phyloP scores from a whole-genome alignment of 2,888 invertebrate species.

The Hyposoter didymator region DNA sequence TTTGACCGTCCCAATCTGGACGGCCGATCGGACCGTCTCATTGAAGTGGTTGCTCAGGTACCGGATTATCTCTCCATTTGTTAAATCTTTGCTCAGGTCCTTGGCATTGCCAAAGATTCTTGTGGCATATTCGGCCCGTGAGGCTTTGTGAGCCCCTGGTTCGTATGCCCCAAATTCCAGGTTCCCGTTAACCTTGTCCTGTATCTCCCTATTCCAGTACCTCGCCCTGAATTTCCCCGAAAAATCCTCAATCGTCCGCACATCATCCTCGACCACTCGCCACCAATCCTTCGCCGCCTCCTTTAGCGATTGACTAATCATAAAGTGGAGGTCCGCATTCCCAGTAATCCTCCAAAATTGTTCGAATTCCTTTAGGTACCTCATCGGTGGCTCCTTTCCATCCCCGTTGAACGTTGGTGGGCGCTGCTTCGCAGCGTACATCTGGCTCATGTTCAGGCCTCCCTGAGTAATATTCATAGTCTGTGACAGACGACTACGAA shows the following conservation, averaged over 20 bases:
- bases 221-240: background rate
- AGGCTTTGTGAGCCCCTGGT: background rate
- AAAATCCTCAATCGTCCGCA: background rate
- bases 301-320: background rate
- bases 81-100: background rate
- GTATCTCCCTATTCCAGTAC: conserved; percentile 37
- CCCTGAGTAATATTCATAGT: background rate
- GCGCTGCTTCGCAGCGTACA: background rate
- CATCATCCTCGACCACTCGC: background rate
- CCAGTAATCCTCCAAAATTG: background rate
- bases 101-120: background rate
- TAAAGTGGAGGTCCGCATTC: background rate
- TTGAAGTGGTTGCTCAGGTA: conserved; percentile 16
- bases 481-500: background rate
- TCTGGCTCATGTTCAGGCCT: background rate
- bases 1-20: background rate
- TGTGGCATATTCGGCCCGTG: background rate
- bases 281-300: conserved; percentile 1
- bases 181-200: background rate
- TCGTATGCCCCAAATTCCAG: conserved; percentile 4
- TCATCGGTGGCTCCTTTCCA: background rate
- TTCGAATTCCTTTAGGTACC: background rate
- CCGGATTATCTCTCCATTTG: background rate
- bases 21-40: background rate
- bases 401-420: background rate